These are phyloP conservation scores for Protophormia terraenovae DNA, from an alignment of 2,888 invertebrate species.

Conservation along the genomic window DNA sequence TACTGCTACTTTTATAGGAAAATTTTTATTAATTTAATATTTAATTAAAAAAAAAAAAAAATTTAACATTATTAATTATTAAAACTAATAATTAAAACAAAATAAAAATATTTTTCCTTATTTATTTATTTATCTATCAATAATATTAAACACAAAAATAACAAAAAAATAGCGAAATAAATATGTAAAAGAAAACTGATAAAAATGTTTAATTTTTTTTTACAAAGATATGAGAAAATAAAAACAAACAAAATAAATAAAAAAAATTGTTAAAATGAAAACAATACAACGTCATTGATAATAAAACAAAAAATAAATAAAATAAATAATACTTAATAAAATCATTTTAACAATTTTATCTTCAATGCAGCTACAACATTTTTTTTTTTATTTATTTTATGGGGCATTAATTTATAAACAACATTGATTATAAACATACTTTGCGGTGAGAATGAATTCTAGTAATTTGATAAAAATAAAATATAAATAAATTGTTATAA, in stretches of 20 bases:
- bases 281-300: conserved; percentile 30
- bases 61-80: too few relatives aligned
- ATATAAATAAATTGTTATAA: conserved; percentile 8
- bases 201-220: conserved; percentile 6
- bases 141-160: conserved; percentile 2
- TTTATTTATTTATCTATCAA: conserved; percentile 12
- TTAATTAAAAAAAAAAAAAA: too few relatives aligned
- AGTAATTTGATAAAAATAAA: conserved; percentile 23
- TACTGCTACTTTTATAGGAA: too few relatives aligned
- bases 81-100: too few relatives aligned
- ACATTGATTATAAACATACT: conserved; percentile 12
- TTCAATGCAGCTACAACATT: conserved; percentile 17
- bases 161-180: neutral
- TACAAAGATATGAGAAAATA: neutral
- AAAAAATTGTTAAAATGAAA: conserved; percentile 8
- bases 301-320: conserved; percentile 3
- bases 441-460: conserved; percentile 14
- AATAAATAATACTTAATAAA: neutral
- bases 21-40: too few relatives aligned
- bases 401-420: conserved; percentile 17
- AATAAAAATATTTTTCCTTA: too few relatives aligned
- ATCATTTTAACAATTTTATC: conserved; percentile 10
- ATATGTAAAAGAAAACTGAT: neutral
- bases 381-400: conserved; percentile 1
- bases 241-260: conserved; percentile 5